A percentile compares a stretch with the other conserved stretches of the same genome.
Conservation (phyloP, 2,113 vertebrate species). For the Channa maculata region DNA sequence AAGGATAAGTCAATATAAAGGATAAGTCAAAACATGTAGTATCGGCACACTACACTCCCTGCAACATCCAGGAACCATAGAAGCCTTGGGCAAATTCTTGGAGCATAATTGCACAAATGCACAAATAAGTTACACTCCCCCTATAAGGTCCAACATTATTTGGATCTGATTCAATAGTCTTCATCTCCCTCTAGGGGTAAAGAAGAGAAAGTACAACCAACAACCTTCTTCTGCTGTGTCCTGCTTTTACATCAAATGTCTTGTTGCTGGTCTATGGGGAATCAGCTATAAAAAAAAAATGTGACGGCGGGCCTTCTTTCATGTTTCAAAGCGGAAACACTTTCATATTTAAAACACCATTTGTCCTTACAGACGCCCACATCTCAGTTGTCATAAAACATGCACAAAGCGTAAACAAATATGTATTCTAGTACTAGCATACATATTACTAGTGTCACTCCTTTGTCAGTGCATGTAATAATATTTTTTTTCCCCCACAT, state of each 20-base stretch:
- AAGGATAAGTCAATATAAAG: not conserved
- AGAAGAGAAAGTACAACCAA: not conserved
- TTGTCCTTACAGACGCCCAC: not conserved
- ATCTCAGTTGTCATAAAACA: not conserved
- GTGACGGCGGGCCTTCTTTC: not conserved
- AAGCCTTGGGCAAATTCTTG: not conserved
- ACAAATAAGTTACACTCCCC: not conserved
- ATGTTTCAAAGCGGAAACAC: not conserved
- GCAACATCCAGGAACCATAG: not conserved
- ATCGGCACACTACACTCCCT: not conserved
- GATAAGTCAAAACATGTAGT: not conserved
- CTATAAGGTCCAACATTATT: not conserved
- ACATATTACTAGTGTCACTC: too few species aligned
- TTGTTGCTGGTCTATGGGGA: not conserved
- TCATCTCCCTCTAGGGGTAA: slow-evolving; percentile 72
- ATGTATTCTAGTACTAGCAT: too few species aligned
- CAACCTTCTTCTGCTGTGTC: not conserved
- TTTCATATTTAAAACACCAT: not conserved
- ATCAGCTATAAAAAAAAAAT: not conserved
- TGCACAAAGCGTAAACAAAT: not conserved
- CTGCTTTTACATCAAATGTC: slow-evolving; percentile 29
- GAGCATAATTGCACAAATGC: not conserved
- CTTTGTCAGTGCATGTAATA: too few species aligned
- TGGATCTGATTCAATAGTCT: slow-evolving; percentile 43
- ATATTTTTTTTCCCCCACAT: too few species aligned